Conservation (phyloP, 2,888 invertebrate genomes). For the Folsomia manolachei region DNA sequence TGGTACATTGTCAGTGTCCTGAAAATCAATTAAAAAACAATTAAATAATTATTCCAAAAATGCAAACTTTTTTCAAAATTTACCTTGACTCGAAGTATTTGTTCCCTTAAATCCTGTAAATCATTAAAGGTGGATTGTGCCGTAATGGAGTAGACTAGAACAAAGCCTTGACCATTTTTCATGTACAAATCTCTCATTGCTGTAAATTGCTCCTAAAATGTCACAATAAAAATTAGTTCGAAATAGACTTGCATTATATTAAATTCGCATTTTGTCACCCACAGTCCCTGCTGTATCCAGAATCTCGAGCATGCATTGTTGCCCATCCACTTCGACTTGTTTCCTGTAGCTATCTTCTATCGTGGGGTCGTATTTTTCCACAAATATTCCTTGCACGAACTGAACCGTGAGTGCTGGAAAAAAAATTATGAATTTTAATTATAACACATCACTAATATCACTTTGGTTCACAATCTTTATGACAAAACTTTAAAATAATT, state of each 20-base stretch:
- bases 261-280: conserved; percentile 50
- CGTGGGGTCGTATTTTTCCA: conserved; percentile 99
- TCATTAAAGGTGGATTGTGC: conserved; percentile 99
- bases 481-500: too few species aligned
- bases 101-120: conserved; percentile 96
- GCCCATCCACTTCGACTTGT: conserved; percentile 99
- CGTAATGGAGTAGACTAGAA: conserved; percentile 99
- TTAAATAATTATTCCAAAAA: too few species aligned
- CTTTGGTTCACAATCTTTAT: too few species aligned
- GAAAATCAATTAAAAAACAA: conserved; percentile 24
- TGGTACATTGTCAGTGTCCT: conserved; percentile 91
- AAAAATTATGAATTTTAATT: too few species aligned
- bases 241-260: not conserved
- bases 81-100: conserved; percentile 95
- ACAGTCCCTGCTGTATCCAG: conserved; percentile 98
- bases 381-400: conserved; percentile 98
- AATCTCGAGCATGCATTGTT: conserved; percentile 99
- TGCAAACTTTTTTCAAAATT: too few species aligned
- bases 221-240: not conserved
- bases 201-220: conserved; percentile 90
- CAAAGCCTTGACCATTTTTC: conserved; percentile 99
- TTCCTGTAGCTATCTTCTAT: conserved; percentile 99
- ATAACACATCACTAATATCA: too few species aligned
- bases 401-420: conserved; percentile 96
- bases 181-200: conserved; percentile 99